Conservation (phyloP, 2,113 vertebrate genomes). For the Leptosomus discolor region DNA sequence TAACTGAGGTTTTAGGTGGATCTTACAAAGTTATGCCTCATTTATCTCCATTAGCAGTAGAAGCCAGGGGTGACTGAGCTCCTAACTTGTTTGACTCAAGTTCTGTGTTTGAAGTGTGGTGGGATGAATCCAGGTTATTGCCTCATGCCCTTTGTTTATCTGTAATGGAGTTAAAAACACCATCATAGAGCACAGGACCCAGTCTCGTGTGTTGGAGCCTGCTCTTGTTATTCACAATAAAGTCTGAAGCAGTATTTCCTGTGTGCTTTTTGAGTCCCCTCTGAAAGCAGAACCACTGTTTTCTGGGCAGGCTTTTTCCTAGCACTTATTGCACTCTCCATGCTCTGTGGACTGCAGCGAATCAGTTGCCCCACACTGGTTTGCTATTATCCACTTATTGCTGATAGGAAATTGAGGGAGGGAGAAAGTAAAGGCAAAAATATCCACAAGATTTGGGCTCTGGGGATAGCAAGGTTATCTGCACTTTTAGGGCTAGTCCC, state of each 20-base stretch:
- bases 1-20: not conserved
- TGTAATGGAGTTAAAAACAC: not conserved
- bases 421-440: not conserved
- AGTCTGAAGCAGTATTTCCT: not conserved
- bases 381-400: not conserved
- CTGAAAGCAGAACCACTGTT: slow-evolving; percentile 14
- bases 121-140: not conserved
- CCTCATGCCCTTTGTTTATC: not conserved
- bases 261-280: not conserved
- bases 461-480: not conserved
- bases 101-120: not conserved
- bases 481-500: not conserved
- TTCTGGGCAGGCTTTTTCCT: not conserved
- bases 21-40: not conserved
- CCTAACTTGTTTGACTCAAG: not conserved
- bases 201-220: not conserved
- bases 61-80: not conserved
- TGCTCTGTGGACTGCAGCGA: not conserved
- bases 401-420: not conserved
- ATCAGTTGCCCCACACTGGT: not conserved
- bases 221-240: not conserved
- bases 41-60: not conserved
- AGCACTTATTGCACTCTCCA: not conserved
- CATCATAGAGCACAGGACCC: not conserved
- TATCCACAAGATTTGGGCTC: not conserved